Conservation (phyloP, 2,113 vertebrate genomes). For the Leptocoma aspasia region DNA sequence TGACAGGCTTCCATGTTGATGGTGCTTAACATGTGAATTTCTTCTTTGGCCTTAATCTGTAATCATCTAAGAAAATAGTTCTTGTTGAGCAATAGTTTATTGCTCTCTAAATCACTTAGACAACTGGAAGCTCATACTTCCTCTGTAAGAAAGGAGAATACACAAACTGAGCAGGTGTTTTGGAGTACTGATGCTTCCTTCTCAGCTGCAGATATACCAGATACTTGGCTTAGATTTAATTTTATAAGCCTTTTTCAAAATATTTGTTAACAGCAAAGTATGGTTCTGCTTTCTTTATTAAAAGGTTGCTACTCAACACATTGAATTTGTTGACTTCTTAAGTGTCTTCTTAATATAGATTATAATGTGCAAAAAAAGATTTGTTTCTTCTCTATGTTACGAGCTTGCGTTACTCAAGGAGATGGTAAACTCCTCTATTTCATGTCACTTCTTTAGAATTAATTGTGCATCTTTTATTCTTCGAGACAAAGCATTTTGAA, state of each 20-base stretch:
- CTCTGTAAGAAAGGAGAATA: slow-evolving; percentile 62
- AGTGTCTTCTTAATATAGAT: neutral
- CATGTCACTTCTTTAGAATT: neutral
- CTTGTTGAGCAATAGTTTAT: slow-evolving; percentile 51
- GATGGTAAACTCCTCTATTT: slow-evolving; percentile 16
- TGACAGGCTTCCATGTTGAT: slow-evolving; percentile 37
- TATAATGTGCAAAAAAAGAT: slow-evolving; percentile 35
- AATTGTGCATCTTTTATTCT: slow-evolving; percentile 18
- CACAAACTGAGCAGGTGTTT: slow-evolving; percentile 67
- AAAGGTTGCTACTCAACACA: slow-evolving; percentile 35
- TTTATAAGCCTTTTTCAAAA: slow-evolving; percentile 48
- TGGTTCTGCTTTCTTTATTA: slow-evolving; percentile 51
- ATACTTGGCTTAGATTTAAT: slow-evolving; percentile 18
- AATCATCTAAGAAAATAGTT: slow-evolving; percentile 41
- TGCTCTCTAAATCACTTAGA: slow-evolving; percentile 56
- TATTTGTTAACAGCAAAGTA: slow-evolving; percentile 42
- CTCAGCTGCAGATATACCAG: slow-evolving; percentile 66
- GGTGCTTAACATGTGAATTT: slow-evolving; percentile 43
- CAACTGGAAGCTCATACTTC: slow-evolving; percentile 64
- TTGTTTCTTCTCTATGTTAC: slow-evolving; percentile 46
- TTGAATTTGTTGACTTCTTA: slow-evolving; percentile 11
- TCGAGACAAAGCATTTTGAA: slow-evolving; percentile 19
- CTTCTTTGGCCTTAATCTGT: slow-evolving; percentile 52
- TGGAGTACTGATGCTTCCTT: slow-evolving; percentile 66
- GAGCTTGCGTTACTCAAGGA: slow-evolving; percentile 21